Evolutionary conservation across 2,113 vertebrate genomes (phyloP).

Genomic region (Nothocercus julius): DNA sequence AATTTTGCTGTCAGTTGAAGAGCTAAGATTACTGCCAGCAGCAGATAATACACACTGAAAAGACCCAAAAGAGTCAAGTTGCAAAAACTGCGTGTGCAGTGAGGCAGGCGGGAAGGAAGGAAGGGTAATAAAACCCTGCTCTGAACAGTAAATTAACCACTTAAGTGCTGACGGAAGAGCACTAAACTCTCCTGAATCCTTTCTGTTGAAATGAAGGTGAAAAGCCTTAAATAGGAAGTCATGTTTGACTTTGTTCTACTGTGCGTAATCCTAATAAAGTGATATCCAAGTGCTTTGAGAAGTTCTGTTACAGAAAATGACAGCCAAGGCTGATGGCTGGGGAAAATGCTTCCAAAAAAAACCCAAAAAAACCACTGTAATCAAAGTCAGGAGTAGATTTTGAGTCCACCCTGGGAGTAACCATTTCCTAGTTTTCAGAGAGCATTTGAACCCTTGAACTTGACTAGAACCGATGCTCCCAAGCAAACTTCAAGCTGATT

Average conservation of each 20-base stretch:
- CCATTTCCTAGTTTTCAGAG: constrained; percentile 1
- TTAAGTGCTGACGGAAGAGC: constrained; percentile 11
- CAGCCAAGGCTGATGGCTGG: background rate
- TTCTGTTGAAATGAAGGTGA: background rate
- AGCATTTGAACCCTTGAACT: constrained; percentile 3
- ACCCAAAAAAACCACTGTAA: background rate
- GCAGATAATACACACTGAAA: constrained; percentile 50
- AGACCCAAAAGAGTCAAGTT: constrained; percentile 60
- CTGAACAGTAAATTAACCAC: constrained; percentile 57
- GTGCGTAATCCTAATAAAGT: background rate
- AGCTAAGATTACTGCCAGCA: constrained; percentile 55
- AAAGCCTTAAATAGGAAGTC: background rate
- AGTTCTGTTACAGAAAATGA: background rate
- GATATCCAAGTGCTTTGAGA: background rate
- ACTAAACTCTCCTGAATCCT: background rate
- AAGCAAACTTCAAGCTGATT: constrained; percentile 24
- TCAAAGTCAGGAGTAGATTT: background rate
- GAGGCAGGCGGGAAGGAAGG: background rate
- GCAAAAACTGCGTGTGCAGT: background rate
- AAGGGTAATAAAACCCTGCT: constrained; percentile 49
- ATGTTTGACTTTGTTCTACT: background rate
- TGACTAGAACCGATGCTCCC: background rate
- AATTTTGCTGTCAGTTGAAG: constrained; percentile 72
- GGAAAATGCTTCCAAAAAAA: constrained; percentile 1
- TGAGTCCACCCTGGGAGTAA: background rate